Conservation (phyloP, 2,888 invertebrate genomes). For the Hirtodrosophila trivittata region DNA sequence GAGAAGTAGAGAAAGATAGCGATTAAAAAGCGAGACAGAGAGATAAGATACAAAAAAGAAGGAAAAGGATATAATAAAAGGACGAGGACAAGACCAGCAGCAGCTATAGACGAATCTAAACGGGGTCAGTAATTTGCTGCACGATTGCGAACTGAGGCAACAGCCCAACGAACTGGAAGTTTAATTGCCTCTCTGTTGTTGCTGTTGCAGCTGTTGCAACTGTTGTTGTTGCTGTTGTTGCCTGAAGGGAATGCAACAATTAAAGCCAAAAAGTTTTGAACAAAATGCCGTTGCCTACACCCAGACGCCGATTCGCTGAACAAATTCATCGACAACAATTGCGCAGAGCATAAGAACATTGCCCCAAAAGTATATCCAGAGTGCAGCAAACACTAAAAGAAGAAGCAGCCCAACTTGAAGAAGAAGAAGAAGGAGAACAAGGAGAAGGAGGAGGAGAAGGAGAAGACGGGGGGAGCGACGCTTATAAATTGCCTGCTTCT, state of each 20-base stretch:
- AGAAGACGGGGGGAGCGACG: slow-evolving; percentile 37
- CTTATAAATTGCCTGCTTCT: slow-evolving; percentile 68
- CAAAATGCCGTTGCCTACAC: slow-evolving; percentile 69
- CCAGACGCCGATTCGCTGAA: slow-evolving; percentile 62
- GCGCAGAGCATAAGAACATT: slow-evolving; percentile 36
- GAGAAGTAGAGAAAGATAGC: slow-evolving; percentile 2
- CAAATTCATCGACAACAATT: slow-evolving; percentile 59
- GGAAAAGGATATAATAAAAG: slow-evolving; percentile 17
- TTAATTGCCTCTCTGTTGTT: slow-evolving; percentile 62
- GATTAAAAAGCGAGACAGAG: slow-evolving; percentile 6
- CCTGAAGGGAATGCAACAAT: slow-evolving; percentile 67
- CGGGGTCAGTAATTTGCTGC: slow-evolving; percentile 77
- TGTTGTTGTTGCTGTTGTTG: slow-evolving; percentile 17
- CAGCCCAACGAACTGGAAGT: slow-evolving; percentile 65
- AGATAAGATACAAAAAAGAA: slow-evolving; percentile 27
- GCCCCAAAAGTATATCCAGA: slow-evolving; percentile 15
- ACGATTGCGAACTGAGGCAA: slow-evolving; percentile 64
- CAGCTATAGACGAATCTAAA: slow-evolving; percentile 52
- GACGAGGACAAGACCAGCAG: slow-evolving; percentile 13
- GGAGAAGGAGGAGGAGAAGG: slow-evolving; percentile 11
- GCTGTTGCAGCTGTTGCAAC: slow-evolving; percentile 10
- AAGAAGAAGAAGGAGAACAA: not conserved
- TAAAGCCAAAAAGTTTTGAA: slow-evolving; percentile 72
- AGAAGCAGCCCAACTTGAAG: slow-evolving; percentile 3
- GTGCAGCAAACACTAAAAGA: slow-evolving; percentile 10